Base-by-base conservation (phyloP, 2,113 vertebrate species). In the Okapia johnstoni region DNA sequence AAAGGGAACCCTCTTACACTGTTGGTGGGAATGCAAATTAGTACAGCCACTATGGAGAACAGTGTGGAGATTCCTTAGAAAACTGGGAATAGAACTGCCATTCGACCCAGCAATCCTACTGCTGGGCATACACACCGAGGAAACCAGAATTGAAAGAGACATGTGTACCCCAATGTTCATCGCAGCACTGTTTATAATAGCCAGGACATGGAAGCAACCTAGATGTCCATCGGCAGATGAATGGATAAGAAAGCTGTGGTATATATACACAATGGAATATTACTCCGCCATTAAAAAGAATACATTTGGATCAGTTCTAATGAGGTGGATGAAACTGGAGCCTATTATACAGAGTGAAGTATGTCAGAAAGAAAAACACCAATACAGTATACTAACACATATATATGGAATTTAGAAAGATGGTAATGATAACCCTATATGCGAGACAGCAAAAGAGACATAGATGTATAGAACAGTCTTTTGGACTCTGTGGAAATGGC, bases 341-440 rank as follows among this genome's bases (percentile, higher is more conserved):
- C 61, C 61, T 9, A 66, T 66, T 66, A 66, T n/a, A 17, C 33
- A n/a, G 33, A 66, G 33, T 66, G 61, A 66, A 66, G 60, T 33
- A 61, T 33, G 61, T 16, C 30, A n/a, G 33, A 17, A 66, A 19
- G 61, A n/a, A n/a, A n/a, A 66, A n/a, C 15, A n/a, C 3, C 16
- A 66, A n/a, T n/a, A 66, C 7, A 66, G 16, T 66, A n/a, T n/a
- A n/a, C 3, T n/a, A 66, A 19, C 1, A 0, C 61, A 66, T n/a
- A 66, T 19, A 66, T 66, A 66, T n/a, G 61, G 61, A 63, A 63
- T n/a, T 63, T 63, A 66, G 16, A 66, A 66, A 66, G 61, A 19
- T 66, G 61, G 8, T 66, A n/a, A 66, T 0, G 0, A n/a, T 19
- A 15, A 19, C 16, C 8, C 7, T 10, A 10, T 19, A 19, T 9